Evolutionary conservation across 2,888 invertebrate genomes (phyloP).

Genomic region (Sesia apiformis): DNA sequence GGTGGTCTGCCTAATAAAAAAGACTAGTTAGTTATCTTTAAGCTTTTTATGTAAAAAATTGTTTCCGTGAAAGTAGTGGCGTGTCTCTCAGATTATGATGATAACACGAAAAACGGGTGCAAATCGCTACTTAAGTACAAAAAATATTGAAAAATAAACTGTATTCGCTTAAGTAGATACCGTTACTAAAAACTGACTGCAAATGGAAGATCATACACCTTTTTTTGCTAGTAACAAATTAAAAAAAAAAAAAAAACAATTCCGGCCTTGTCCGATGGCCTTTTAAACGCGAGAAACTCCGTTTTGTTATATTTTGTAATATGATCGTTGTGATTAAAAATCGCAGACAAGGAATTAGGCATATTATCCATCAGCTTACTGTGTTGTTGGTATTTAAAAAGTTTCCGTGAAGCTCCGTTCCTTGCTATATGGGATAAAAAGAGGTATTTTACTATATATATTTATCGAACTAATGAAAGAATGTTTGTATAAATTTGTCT

Average conservation of each 20-base stretch:
- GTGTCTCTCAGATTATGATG: conserved; percentile 41
- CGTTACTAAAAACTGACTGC: not conserved
- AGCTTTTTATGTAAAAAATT: conserved; percentile 48
- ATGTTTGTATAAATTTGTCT: conserved; percentile 52
- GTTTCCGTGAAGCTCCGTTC: conserved; percentile 24
- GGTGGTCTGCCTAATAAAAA: conserved; percentile 57
- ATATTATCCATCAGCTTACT: not conserved
- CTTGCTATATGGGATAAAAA: conserved; percentile 21
- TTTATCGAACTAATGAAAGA: conserved; percentile 48
- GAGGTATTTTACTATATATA: conserved; percentile 62
- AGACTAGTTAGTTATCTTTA: conserved; percentile 67
- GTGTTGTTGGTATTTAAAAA: not conserved
- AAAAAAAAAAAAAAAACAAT: conserved; percentile 23
- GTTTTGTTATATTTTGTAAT: conserved; percentile 1
- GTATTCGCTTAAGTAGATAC: not conserved
- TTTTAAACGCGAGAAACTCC: conserved; percentile 11
- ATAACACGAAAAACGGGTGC: not conserved
- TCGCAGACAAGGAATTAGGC: conserved; percentile 9
- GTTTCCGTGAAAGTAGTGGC: conserved; percentile 48
- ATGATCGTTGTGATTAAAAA: conserved; percentile 4
- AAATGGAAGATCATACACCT: not conserved
- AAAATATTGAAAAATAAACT: not conserved
- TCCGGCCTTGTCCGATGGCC: conserved; percentile 35
- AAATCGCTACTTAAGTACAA: not conserved
- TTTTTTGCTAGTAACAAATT: conserved; percentile 19